These are phyloP conservation scores for Helarctos malayanus DNA, from an alignment of 2,797 vertebrate genomes.

Conservation along the genomic window DNA sequence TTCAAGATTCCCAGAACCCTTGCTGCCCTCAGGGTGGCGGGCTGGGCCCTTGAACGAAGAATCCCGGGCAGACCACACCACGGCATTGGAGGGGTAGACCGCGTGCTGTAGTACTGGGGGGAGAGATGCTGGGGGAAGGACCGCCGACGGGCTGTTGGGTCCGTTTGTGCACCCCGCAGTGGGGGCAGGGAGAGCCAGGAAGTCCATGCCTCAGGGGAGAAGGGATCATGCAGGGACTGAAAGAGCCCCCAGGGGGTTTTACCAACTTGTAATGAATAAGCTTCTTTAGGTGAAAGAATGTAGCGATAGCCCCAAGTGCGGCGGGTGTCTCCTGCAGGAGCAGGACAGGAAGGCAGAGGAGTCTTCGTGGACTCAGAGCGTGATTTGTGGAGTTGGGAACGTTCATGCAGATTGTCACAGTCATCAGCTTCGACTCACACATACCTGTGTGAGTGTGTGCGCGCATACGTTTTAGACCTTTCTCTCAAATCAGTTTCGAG, in stretches of 20 bases:
- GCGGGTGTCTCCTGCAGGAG: background rate
- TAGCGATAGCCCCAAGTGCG: accelerated
- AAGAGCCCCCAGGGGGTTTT: accelerated
- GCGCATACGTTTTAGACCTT: background rate
- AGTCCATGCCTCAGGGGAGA: accelerated
- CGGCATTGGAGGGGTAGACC: accelerated
- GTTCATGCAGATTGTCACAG: accelerated
- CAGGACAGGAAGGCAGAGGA: background rate
- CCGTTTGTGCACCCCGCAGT: background rate
- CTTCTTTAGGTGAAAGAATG: background rate
- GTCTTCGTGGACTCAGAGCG: background rate
- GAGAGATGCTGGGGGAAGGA: too few relatives aligned
- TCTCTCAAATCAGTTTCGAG: too few relatives aligned
- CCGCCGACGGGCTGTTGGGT: background rate
- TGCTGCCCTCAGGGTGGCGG: accelerated
- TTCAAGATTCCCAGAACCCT: background rate
- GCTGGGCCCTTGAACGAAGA: background rate
- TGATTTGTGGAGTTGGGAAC: background rate
- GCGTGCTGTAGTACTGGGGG: background rate
- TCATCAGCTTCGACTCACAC: too few relatives aligned
- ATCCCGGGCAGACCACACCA: accelerated
- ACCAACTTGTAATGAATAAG: accelerated
- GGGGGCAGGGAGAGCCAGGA: background rate
- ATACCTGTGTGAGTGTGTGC: background rate
- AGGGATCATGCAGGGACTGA: background rate